Evolutionary conservation across 1,140 invertebrate genomes (phyloP), one percentile per base, ranked within the genome.

Genomic region (Hycleus phaleratus): DNA sequence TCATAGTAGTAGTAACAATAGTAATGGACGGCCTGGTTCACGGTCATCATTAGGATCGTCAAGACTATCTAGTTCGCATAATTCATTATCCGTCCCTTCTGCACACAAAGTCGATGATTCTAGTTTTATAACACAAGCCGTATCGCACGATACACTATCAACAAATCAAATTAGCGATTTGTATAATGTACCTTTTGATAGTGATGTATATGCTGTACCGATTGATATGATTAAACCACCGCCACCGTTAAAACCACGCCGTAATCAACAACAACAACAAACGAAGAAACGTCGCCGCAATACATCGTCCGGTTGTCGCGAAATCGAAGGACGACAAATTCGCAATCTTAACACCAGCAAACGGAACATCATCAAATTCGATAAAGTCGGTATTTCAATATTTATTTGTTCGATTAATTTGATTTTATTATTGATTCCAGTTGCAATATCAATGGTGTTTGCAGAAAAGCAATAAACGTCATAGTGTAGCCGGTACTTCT

Each of bases 131-230:
- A 90, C 87, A 1, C 88, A 89, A 64, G 88, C 88, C 11, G 89
- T 90, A 78, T 90, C 87, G 0, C 88, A 90, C 62, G 88, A 90
- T 64, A 85, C 86, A 0, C 71, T 90, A 7, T 78, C 79, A 12
- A 81, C 81, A 4, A 82, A 81, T 60, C 85, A 87, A 60, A 89
- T 89, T 26, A 85, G 85, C 26, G 88, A 91, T 68, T 83, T 90
- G 77, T 91, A 91, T 69, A 91, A 88, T 74, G 88, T 91, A 43
- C 88, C 88, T 43, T 87, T 89, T 61, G 88, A 90, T 62, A 89
- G 87, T 67, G 89, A 91, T 66, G 89, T 91, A 60, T 92, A 91
- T 67, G 87, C 88, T 4, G 83, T 91, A 43, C 90, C 89, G 18
- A 83, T 91, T 44, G 88, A 92, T 71, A 85, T 85, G 66, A 80